These are phyloP conservation scores for Atopsyche davidsoni DNA, from an alignment of 1,140 invertebrate genomes.

Conservation along the genomic window DNA sequence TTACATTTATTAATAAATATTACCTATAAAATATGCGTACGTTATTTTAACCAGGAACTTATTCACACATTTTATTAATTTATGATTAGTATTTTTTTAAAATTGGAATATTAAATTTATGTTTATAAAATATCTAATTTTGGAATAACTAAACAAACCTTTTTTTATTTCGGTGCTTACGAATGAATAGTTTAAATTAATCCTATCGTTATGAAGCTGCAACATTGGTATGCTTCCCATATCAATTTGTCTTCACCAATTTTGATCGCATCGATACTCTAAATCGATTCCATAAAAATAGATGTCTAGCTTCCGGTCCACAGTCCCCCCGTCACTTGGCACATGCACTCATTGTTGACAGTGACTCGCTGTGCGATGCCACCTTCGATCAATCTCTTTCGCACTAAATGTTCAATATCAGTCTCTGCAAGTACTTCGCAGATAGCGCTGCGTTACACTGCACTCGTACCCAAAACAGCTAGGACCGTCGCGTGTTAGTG, in stretches of 20 bases:
- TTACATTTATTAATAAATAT: too few species aligned
- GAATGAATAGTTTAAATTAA: too few species aligned
- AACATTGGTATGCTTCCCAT: not conserved
- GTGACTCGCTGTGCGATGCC: slow-evolving; percentile 7
- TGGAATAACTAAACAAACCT: too few species aligned
- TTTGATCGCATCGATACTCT: not conserved
- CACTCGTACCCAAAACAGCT: not conserved
- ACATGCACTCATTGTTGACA: slow-evolving; percentile 16
- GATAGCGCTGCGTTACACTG: not conserved
- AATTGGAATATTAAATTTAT: too few species aligned
- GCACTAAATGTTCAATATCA: slow-evolving; percentile 9
- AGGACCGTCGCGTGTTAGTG: not conserved
- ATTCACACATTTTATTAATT: too few species aligned
- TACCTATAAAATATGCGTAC: too few species aligned
- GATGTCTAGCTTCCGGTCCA: slow-evolving; percentile 4
- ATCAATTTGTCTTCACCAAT: not conserved
- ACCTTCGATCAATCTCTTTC: slow-evolving; percentile 12
- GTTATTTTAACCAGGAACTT: too few species aligned
- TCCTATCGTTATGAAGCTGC: too few species aligned
- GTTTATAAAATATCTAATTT: too few species aligned
- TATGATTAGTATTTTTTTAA: too few species aligned
- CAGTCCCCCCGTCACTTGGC: slow-evolving; percentile 18
- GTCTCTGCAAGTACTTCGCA: slow-evolving; percentile 4
- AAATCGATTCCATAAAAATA: slow-evolving; percentile 8
- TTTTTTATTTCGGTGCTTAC: too few species aligned